Evolutionary conservation across 2,797 vertebrate genomes (phyloP), one percentile per base, ranked within the genome.

Genomic region (Avahi laniger): DNA sequence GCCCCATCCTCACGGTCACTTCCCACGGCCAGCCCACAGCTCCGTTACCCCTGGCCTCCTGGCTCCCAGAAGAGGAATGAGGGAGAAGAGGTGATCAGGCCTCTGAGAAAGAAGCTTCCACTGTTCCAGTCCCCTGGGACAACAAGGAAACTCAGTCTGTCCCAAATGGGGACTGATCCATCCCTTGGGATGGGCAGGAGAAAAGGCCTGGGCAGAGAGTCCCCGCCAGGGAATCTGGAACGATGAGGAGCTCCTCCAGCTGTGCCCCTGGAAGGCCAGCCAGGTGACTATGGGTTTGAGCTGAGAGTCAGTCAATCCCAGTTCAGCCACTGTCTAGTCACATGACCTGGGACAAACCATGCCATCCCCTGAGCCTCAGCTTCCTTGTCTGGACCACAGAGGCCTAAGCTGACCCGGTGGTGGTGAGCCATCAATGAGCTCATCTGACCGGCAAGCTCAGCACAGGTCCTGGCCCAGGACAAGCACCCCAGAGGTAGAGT

Each of bases 381-480:
- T 95, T 96, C 86, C 61, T 57, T 11, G 79, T 81, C 54, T 41
- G 79, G 79, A 81, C n/a, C n/a, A 89, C 6, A 17, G 73, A 94
- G 46, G 54, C 41, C 67, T 61, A 73, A 88, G 46, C 38, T 33
- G 46, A 95, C 48, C 54, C 2, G 30, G 65, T 67, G 87, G 30
- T 82, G 38, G 70, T 70, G 57, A 97, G 93, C 78, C 43, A 94
- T 83, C 83, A 14, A 20, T 83, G 93, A 73, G 76, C 50, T 95
- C 72, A 84, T 70, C 46, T 0, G 0, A 76, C 75, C 28, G 57
- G 79, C 35, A 24, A 57, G 48, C 33, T 41, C 0, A 43, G 65
- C 57, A 67, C 11, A 4, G 63, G 57, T 41, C 76, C 65, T 65
- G 75, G 33, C 24, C 35, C 86, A 41, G 35, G 48, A 72, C 41